Evolutionary conservation across 2,113 vertebrate genomes (phyloP).

Genomic region (Laticauda colubrina): DNA sequence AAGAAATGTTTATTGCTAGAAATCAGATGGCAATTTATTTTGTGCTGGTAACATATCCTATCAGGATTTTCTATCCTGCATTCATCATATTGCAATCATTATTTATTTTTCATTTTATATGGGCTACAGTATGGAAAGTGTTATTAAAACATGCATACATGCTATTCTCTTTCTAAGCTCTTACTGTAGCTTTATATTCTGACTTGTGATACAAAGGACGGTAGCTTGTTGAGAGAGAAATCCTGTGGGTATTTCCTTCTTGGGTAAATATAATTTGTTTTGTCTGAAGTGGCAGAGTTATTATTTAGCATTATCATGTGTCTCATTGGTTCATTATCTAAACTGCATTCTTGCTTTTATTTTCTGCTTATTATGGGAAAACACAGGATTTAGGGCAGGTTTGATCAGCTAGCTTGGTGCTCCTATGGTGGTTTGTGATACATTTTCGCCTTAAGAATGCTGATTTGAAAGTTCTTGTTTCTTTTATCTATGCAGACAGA

Average conservation of each 20-base stretch:
- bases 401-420: neutral
- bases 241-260: neutral
- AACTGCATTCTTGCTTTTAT: neutral
- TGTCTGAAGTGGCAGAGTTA: neutral
- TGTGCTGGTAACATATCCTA: neutral
- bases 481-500: neutral
- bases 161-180: neutral
- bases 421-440: neutral
- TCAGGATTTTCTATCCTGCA: neutral
- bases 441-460: neutral
- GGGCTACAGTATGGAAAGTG: neutral
- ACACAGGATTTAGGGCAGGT: neutral
- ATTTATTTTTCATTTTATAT: conserved; percentile 16
- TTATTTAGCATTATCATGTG: neutral
- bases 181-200: neutral
- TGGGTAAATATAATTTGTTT: neutral
- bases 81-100: neutral
- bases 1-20: neutral
- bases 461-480: neutral
- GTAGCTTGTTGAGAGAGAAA: neutral
- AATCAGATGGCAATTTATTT: neutral
- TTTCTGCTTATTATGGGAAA: neutral
- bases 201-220: neutral
- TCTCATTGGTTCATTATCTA: neutral
- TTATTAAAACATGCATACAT: neutral